These are phyloP conservation scores for Myrmecophaga tridactyla DNA, from an alignment of 2,113 vertebrate species.

Conservation along the genomic window DNA sequence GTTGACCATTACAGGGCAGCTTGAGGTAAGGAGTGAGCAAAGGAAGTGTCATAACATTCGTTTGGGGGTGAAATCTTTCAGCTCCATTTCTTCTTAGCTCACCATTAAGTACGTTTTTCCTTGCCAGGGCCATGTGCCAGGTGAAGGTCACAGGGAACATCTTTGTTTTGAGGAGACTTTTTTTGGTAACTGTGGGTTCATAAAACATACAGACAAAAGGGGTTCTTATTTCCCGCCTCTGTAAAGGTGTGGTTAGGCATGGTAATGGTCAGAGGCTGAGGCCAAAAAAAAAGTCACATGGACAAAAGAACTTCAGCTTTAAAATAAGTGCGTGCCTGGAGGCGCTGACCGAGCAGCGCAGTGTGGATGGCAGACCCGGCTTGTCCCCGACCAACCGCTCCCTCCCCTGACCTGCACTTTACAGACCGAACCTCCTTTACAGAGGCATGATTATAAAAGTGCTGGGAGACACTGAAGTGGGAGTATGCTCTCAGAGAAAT, in stretches of 20 bases:
- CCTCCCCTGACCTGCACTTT: background rate
- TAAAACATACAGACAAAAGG: conserved; percentile 50
- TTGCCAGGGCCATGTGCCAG: background rate
- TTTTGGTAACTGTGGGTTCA: conserved; percentile 52
- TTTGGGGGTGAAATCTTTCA: background rate
- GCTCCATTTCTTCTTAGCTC: background rate
- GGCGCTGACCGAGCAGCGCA: fast-evolving
- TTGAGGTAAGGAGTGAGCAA: background rate
- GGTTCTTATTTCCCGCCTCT: background rate
- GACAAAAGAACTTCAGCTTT: background rate
- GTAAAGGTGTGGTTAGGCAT: background rate
- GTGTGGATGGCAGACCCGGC: fast-evolving
- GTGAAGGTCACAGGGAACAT: conserved; percentile 40
- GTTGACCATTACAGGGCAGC: background rate
- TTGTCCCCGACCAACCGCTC: fast-evolving
- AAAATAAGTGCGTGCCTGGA: background rate
- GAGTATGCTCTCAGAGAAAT: background rate
- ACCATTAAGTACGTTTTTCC: background rate
- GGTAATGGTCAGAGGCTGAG: background rate
- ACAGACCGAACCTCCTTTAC: background rate
- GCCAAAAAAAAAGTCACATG: conserved; percentile 44
- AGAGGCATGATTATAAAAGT: background rate
- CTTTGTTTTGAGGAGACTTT: conserved; percentile 53
- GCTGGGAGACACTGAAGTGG: background rate
- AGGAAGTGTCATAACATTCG: background rate